phyloP scores from a whole-genome alignment of 2,888 invertebrate genomes.

The Alloscopus bannaensis region DNA sequence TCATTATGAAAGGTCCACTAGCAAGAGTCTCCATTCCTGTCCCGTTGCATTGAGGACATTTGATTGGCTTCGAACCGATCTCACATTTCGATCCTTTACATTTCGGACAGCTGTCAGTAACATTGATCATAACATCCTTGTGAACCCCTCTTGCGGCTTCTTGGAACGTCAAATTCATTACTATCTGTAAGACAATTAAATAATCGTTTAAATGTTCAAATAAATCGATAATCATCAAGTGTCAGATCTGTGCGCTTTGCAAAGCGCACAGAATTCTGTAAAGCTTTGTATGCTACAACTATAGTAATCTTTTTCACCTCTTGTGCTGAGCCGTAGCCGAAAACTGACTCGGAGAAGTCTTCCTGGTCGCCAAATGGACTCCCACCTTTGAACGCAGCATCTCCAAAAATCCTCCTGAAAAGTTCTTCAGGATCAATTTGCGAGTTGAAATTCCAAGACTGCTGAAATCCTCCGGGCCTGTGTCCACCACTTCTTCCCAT shows the following conservation, averaged over 20 bases:
- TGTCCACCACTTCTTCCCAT: constrained; percentile 84
- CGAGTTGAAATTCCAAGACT: constrained; percentile 89
- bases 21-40: constrained; percentile 95
- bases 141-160: constrained; percentile 97
- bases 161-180: constrained; percentile 91
- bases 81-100: constrained; percentile 92
- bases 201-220: constrained; percentile 4
- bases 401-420: constrained; percentile 93
- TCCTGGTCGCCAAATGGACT: constrained; percentile 74
- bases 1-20: constrained; percentile 95
- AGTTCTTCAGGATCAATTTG: constrained; percentile 96
- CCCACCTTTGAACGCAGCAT: constrained; percentile 74
- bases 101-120: constrained; percentile 93
- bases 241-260: not conserved
- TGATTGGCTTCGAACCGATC: constrained; percentile 91
- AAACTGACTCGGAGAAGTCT: constrained; percentile 91
- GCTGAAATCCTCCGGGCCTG: constrained; percentile 75
- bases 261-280: too few species aligned
- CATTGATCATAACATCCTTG: constrained; percentile 93
- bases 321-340: constrained; percentile 85
- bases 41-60: constrained; percentile 95
- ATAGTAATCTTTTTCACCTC: constrained; percentile 82
- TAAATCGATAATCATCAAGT: not conserved
- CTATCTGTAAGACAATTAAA: constrained; percentile 79
- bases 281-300: too few species aligned